Evolutionary conservation across 2,797 vertebrate species (phyloP).

Genomic region (Rhynchotus rufescens): DNA sequence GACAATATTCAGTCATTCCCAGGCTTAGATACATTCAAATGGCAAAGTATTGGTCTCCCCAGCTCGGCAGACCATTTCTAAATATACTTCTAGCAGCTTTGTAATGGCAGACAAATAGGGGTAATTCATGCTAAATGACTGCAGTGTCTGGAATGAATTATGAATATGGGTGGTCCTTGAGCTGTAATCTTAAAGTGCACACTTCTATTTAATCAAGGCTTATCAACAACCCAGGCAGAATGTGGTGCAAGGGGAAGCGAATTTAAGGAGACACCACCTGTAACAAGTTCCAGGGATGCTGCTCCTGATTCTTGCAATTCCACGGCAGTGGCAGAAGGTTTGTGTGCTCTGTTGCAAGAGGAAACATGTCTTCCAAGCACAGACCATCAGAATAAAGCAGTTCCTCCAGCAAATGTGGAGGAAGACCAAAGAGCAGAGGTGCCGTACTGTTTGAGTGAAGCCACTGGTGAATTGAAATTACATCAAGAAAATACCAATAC

Average conservation of each 20-base stretch:
- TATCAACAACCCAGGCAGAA: background rate
- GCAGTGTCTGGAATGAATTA: background rate
- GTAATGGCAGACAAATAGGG: background rate
- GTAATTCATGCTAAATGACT: background rate
- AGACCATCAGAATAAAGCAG: background rate
- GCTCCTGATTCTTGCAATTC: background rate
- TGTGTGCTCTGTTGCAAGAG: constrained; percentile 37
- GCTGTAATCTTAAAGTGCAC: background rate
- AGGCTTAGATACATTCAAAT: background rate
- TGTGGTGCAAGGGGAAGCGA: background rate
- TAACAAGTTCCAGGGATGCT: background rate
- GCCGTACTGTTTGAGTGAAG: background rate
- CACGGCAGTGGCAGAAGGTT: background rate
- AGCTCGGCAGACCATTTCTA: background rate
- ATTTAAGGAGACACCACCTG: background rate
- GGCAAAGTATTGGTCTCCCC: background rate
- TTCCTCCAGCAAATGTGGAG: constrained; percentile 2
- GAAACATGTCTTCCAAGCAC: constrained; percentile 1
- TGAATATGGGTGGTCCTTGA: background rate
- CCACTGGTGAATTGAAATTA: background rate
- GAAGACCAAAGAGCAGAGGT: background rate
- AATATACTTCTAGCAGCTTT: background rate
- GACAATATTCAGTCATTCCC: background rate
- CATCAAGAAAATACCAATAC: background rate
- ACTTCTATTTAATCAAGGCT: constrained; percentile 49